Percentiles rank a stretch among this genome's conserved stretches.
Evolutionary conservation across 2,888 invertebrate species (phyloP).

Genomic region (Dione juno): DNA sequence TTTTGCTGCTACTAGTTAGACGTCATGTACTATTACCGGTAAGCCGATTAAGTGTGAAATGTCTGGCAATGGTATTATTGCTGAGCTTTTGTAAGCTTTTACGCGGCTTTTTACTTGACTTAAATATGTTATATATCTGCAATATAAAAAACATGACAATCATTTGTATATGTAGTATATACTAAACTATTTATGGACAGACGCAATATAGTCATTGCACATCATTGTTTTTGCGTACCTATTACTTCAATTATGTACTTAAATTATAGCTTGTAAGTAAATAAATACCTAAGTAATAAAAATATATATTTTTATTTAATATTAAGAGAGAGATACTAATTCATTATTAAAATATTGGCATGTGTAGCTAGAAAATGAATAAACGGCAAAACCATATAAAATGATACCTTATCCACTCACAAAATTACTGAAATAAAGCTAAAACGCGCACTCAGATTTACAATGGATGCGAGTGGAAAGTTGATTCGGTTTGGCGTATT

Average conservation of each 20-base stretch:
- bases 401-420: conserved; percentile 32
- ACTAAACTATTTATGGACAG: too few species aligned
- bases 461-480: conserved; percentile 59
- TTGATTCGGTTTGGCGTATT: conserved; percentile 66
- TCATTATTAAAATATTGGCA: not conserved
- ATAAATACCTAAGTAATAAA: too few species aligned
- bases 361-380: not conserved
- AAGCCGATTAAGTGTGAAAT: conserved; percentile 38
- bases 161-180: too few species aligned
- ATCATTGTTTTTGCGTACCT: too few species aligned
- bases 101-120: not conserved
- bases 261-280: too few species aligned
- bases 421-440: conserved; percentile 49
- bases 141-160: not conserved
- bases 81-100: conserved; percentile 29
- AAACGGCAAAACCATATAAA: not conserved
- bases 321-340: too few species aligned
- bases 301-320: too few species aligned
- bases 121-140: not conserved
- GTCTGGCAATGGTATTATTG: conserved; percentile 33
- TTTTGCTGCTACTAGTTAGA: conserved; percentile 17
- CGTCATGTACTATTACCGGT: conserved; percentile 27
- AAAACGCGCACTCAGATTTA: conserved; percentile 47
- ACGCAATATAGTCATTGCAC: too few species aligned
- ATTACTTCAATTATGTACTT: too few species aligned